Conservation (phyloP, 2,888 invertebrate species). For the Tiphia femorata region DNA sequence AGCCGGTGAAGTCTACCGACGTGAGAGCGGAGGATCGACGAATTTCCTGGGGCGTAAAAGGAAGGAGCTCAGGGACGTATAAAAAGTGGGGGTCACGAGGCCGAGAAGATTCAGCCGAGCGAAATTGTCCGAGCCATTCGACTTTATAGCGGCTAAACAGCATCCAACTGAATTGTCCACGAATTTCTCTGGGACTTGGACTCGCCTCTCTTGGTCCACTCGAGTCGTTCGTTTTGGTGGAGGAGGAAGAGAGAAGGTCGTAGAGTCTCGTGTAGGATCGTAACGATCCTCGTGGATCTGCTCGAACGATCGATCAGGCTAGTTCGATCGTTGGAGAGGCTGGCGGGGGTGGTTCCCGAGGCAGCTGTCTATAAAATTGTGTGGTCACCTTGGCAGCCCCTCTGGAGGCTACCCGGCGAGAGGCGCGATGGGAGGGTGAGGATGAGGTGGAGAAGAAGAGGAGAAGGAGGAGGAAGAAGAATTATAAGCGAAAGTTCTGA, state of each 20-base stretch:
- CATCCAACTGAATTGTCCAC: not conserved
- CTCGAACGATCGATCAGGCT: constrained; percentile 12
- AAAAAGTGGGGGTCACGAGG: not conserved
- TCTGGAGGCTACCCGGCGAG: not conserved
- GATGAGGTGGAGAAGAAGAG: not conserved
- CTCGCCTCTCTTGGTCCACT: not conserved
- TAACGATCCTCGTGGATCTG: not conserved
- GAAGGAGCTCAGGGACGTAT: not conserved
- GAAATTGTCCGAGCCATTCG: not conserved
- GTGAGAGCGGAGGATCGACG: constrained; percentile 14
- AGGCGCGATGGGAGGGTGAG: constrained; percentile 6
- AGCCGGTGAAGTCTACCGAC: constrained; percentile 6
- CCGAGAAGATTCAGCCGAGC: not conserved
- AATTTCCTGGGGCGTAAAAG: constrained; percentile 2
- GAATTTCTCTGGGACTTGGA: too few species aligned
- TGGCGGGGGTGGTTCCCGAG: not conserved
- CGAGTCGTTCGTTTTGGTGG: not conserved
- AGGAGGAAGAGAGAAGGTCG: not conserved
- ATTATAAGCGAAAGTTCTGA: constrained; percentile 29
- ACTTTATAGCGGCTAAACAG: not conserved
- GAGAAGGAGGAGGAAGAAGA: constrained; percentile 9
- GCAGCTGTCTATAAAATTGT: constrained; percentile 19
- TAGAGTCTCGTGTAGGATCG: not conserved
- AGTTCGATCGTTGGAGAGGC: not conserved
- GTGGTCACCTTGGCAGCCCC: constrained; percentile 8